Evolutionary conservation across 2,113 vertebrate species (phyloP).

Genomic region (Rhinogobius similis): DNA sequence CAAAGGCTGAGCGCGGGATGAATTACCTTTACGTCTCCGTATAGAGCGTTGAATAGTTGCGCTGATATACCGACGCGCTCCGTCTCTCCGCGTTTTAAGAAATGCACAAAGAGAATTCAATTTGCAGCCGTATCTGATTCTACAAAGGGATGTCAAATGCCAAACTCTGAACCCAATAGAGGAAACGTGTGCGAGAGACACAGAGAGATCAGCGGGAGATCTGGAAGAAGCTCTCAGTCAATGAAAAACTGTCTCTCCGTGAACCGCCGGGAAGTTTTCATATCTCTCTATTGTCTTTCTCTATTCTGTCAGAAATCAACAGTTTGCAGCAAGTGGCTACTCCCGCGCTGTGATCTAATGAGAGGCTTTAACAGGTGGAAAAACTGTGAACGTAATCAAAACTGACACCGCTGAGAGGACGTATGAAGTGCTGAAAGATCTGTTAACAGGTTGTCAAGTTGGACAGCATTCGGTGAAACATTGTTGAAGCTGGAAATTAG

Average conservation of each 20-base stretch:
- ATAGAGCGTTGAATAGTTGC: background rate
- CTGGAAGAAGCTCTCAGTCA: background rate
- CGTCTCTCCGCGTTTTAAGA: background rate
- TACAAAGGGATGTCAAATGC: slow-evolving; percentile 12
- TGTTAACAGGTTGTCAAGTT: background rate
- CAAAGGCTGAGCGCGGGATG: background rate
- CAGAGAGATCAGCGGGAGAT: background rate
- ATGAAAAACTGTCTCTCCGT: background rate
- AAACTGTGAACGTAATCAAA: background rate
- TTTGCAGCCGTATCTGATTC: background rate
- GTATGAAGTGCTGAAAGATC: background rate
- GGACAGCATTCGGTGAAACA: background rate
- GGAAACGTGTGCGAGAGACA: background rate
- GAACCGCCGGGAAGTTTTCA: background rate
- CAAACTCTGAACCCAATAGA: slow-evolving; percentile 1
- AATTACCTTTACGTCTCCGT: slow-evolving; percentile 3
- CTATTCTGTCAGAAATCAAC: background rate
- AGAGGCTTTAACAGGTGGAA: background rate
- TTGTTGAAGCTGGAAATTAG: background rate
- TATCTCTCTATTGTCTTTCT: slow-evolving; percentile 4
- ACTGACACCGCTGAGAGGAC: background rate
- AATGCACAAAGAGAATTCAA: slow-evolving; percentile 10
- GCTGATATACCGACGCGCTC: background rate
- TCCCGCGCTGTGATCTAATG: background rate
- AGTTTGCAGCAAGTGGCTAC: slow-evolving; percentile 1